These are phyloP conservation scores for Pedicia rivosa DNA, from an alignment of 2,888 invertebrate genomes.

Conservation along the genomic window DNA sequence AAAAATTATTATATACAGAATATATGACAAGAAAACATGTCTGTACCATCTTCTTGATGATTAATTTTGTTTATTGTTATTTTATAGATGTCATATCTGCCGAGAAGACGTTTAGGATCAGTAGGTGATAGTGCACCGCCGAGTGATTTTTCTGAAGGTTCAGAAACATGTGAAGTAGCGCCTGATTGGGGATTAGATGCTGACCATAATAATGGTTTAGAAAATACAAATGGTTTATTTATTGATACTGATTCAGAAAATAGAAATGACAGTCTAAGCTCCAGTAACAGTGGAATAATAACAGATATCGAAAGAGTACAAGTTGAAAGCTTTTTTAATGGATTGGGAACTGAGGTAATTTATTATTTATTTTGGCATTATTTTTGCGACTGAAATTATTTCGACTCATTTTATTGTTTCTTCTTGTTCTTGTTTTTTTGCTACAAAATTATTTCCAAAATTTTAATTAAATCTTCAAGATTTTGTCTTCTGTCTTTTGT, in stretches of 20 bases:
- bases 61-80: too few relatives aligned
- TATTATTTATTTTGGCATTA: constrained; percentile 24
- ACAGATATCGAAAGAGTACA: constrained; percentile 48
- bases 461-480: too few relatives aligned
- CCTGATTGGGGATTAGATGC: constrained; percentile 26
- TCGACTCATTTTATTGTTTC: too few relatives aligned
- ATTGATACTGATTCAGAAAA: constrained; percentile 25
- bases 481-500: too few relatives aligned
- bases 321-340: constrained; percentile 57
- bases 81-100: constrained; percentile 19
- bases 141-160: constrained; percentile 36
- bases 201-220: constrained; percentile 22
- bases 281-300: constrained; percentile 31
- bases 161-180: constrained; percentile 25
- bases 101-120: constrained; percentile 39
- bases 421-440: neutral
- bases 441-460: neutral
- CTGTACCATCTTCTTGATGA: too few relatives aligned
- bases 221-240: constrained; percentile 22
- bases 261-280: constrained; percentile 25
- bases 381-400: too few relatives aligned
- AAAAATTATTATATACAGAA: too few relatives aligned
- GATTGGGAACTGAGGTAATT: constrained; percentile 51
- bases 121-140: constrained; percentile 40
- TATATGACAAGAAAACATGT: too few relatives aligned